Percentiles rank a stretch among this genome's conserved stretches.
phyloP scores from a whole-genome alignment of 2,888 invertebrate species.

The Hetaerina titia region DNA sequence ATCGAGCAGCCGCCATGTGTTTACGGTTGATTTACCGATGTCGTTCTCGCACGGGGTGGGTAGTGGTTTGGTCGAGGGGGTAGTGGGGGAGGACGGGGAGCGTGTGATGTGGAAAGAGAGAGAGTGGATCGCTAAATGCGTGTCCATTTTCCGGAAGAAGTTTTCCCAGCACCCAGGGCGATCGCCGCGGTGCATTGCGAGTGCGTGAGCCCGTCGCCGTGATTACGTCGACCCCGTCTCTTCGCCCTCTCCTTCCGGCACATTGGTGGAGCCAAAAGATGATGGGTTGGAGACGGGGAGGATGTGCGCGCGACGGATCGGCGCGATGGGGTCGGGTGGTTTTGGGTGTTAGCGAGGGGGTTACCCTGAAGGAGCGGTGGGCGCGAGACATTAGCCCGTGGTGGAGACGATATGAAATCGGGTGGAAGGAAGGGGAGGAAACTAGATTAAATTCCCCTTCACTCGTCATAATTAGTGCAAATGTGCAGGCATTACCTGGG shows the following conservation, averaged over 20 bases:
- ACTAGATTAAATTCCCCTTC: too few relatives aligned
- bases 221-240: not conserved
- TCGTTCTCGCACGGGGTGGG: not conserved
- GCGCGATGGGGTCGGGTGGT: too few relatives aligned
- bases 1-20: not conserved
- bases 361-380: too few relatives aligned
- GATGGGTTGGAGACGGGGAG: too few relatives aligned
- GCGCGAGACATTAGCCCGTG: too few relatives aligned
- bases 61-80: not conserved
- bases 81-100: not conserved
- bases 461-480: too few relatives aligned
- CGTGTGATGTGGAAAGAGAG: not conserved
- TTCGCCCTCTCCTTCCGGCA: not conserved
- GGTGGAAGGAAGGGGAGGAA: too few relatives aligned
- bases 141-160: not conserved
- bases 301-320: too few relatives aligned
- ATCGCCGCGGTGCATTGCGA: not conserved
- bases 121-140: not conserved
- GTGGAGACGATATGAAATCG: too few relatives aligned
- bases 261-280: too few relatives aligned
- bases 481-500: too few relatives aligned
- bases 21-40: slow-evolving; percentile 20
- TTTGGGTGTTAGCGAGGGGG: too few relatives aligned
- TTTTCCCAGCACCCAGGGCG: not conserved
- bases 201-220: not conserved